Conservation (phyloP, 2,888 invertebrate species). For the Rhogogaster chlorosoma region DNA sequence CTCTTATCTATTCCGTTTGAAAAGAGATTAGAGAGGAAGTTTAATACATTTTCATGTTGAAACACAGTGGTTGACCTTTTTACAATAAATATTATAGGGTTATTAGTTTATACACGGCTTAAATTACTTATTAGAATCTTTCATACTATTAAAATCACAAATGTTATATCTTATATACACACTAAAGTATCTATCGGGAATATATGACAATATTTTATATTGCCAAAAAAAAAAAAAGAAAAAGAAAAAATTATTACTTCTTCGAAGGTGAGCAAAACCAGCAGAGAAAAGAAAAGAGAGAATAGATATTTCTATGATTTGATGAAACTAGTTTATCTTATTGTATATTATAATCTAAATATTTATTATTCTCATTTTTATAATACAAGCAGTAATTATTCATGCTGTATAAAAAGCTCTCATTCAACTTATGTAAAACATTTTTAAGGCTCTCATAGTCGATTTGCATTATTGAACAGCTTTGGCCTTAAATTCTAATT, state of each 20-base stretch:
- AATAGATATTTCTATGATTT: neutral
- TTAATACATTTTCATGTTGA: conserved; percentile 15
- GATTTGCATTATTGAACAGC: neutral
- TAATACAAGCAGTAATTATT: neutral
- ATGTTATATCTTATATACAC: conserved; percentile 6
- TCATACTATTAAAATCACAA: conserved; percentile 34
- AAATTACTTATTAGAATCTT: neutral
- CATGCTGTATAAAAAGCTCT: neutral
- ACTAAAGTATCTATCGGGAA: conserved; percentile 17
- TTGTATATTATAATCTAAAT: neutral
- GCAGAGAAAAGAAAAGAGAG: neutral
- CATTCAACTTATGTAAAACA: neutral
- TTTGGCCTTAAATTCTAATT: neutral
- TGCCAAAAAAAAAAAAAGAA: neutral
- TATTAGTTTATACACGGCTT: conserved; percentile 17
- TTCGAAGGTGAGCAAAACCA: neutral
- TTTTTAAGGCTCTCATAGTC: neutral
- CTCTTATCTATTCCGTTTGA: neutral
- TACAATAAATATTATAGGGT: conserved; percentile 38
- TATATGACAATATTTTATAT: conserved; percentile 22
- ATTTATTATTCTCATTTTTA: neutral
- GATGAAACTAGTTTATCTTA: neutral
- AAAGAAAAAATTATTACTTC: neutral
- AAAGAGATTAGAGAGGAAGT: conserved; percentile 19
- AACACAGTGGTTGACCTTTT: conserved; percentile 26